Evolutionary conservation across 2,888 invertebrate species (phyloP).

Genomic region (Agonum fuliginosum): DNA sequence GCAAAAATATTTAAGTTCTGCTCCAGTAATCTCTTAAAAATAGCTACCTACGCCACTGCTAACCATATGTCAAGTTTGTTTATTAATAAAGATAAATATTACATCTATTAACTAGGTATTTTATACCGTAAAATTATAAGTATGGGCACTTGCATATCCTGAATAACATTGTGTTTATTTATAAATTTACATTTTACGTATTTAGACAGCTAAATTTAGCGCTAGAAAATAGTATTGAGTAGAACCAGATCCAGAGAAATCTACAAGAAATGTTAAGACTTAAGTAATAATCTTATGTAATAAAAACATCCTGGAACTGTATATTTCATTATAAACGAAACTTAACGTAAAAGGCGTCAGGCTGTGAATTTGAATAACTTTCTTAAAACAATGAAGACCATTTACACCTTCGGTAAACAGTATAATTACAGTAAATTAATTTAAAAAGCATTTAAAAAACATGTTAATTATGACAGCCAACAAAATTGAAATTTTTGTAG

Average conservation of each 20-base stretch:
- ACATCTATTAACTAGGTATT: slow-evolving; percentile 10
- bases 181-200: slow-evolving; percentile 47
- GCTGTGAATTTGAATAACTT: background rate
- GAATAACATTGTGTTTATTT: slow-evolving; percentile 37
- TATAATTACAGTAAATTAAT: slow-evolving; percentile 24
- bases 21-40: slow-evolving; percentile 12
- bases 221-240: slow-evolving; percentile 43
- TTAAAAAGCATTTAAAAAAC: background rate
- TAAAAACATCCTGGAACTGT: slow-evolving; percentile 21
- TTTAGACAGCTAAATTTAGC: slow-evolving; percentile 35
- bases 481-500: background rate
- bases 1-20: background rate
- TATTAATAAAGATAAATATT: slow-evolving; percentile 3
- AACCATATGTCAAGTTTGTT: background rate
- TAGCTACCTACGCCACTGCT: background rate
- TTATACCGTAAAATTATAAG: background rate
- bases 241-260: background rate
- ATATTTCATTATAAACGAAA: slow-evolving; percentile 9
- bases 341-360: background rate
- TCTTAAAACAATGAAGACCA: slow-evolving; percentile 7
- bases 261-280: slow-evolving; percentile 19
- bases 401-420: slow-evolving; percentile 5
- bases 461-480: background rate
- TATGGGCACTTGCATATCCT: background rate
- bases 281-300: slow-evolving; percentile 1